phyloP scores from a whole-genome alignment of 2,888 invertebrate species.

The Phyllotreta striolata region DNA sequence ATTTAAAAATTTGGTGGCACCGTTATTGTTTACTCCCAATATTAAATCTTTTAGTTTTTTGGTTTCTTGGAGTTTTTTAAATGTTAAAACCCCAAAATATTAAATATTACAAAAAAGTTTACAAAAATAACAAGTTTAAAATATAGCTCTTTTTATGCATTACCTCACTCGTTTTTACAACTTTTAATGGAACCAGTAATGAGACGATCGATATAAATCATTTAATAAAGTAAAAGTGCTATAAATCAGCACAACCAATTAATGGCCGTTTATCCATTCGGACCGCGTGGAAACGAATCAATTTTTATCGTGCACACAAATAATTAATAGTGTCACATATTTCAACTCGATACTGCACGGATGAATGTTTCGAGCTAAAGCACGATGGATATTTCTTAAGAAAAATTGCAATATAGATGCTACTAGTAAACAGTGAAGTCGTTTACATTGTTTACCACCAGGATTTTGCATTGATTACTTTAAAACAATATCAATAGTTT shows the following conservation, averaged over 20 bases:
- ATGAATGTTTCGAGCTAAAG: constrained; percentile 34
- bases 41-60: too few species aligned
- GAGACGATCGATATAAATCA: constrained; percentile 18
- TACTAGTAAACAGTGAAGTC: neutral
- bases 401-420: neutral
- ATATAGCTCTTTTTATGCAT: too few species aligned
- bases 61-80: too few species aligned
- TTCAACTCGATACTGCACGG: constrained; percentile 32
- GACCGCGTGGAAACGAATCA: constrained; percentile 24
- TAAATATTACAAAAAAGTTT: too few species aligned
- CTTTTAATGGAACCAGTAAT: constrained; percentile 14
- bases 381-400: constrained; percentile 29
- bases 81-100: too few species aligned
- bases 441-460: too few species aligned
- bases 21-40: too few species aligned
- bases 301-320: constrained; percentile 39
- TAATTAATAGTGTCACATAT: constrained; percentile 45
- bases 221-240: constrained; percentile 21
- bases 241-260: constrained; percentile 34
- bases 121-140: too few species aligned
- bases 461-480: too few species aligned
- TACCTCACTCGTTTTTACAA: too few species aligned
- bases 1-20: too few species aligned
- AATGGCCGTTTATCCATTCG: constrained; percentile 25
- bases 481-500: too few species aligned